Evolutionary conservation across 1,140 invertebrate species (phyloP).

Genomic region (Batillaria attramentaria): DNA sequence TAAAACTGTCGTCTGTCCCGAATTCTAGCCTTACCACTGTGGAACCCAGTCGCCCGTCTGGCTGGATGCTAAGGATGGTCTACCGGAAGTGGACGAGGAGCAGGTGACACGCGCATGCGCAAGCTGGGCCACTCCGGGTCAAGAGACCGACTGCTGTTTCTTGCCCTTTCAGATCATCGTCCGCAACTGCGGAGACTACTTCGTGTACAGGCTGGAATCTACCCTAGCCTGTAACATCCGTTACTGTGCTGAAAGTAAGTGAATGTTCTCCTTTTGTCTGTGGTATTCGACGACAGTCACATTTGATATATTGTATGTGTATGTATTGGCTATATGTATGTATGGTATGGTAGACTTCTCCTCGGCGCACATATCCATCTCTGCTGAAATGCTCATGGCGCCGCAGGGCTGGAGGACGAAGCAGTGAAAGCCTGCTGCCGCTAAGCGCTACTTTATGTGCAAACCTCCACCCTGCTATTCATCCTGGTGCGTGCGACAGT

Average conservation of each 20-base stretch:
- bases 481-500: too few species aligned
- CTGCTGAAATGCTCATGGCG: too few species aligned
- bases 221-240: constrained; percentile 46
- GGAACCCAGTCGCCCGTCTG: constrained; percentile 46
- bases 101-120: constrained; percentile 39
- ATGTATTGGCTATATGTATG: background rate
- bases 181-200: constrained; percentile 49
- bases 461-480: too few species aligned
- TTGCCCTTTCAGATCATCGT: constrained; percentile 39
- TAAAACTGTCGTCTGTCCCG: too few species aligned
- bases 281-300: background rate
- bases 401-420: too few species aligned
- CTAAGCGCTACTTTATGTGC: too few species aligned
- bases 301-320: constrained; percentile 1
- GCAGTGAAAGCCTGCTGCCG: too few species aligned
- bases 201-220: constrained; percentile 42
- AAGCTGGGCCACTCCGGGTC: constrained; percentile 33
- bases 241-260: constrained; percentile 45
- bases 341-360: too few species aligned
- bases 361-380: too few species aligned
- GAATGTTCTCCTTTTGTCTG: background rate
- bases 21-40: constrained; percentile 38
- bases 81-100: constrained; percentile 36
- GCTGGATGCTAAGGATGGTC: constrained; percentile 30
- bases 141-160: constrained; percentile 44